These are phyloP conservation scores for Brachyrhaphis roseni DNA, from an alignment of 2,797 vertebrate genomes.

Conservation along the genomic window DNA sequence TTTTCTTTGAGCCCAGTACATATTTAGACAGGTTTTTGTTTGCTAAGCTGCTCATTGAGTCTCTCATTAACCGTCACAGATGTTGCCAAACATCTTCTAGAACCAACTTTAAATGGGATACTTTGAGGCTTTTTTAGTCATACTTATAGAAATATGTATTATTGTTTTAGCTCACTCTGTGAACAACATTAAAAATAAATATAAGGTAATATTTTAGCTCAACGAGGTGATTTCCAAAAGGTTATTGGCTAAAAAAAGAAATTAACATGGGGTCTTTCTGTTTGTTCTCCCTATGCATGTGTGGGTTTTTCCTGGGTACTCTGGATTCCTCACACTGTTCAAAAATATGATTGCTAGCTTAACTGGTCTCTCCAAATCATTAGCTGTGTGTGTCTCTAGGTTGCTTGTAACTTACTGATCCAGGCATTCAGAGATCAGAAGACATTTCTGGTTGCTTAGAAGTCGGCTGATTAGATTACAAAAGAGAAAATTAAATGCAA, in stretches of 20 bases:
- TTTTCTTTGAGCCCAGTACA: background rate
- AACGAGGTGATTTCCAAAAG: background rate
- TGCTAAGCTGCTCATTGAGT: background rate
- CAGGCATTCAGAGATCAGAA: background rate
- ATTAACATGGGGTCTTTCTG: background rate
- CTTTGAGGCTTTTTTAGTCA: background rate
- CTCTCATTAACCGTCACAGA: background rate
- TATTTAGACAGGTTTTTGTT: background rate
- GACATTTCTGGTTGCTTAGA: background rate
- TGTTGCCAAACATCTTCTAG: background rate
- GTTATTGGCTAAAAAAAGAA: background rate
- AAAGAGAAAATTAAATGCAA: background rate
- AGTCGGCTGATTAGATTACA: too few relatives aligned
- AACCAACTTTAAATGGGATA: background rate
- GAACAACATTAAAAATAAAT: background rate
- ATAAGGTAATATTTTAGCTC: background rate
- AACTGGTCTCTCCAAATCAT: background rate
- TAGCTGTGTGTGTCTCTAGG: background rate
- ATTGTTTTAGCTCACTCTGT: background rate
- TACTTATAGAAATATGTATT: background rate
- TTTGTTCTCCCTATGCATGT: background rate
- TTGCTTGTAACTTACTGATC: background rate
- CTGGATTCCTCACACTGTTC: background rate
- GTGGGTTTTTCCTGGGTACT: background rate
- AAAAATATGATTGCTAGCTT: background rate